A percentile compares a stretch with the other conserved stretches of the same genome.
phyloP scores from a whole-genome alignment of 2,888 invertebrate genomes.

The Caenorhabditis becei region DNA sequence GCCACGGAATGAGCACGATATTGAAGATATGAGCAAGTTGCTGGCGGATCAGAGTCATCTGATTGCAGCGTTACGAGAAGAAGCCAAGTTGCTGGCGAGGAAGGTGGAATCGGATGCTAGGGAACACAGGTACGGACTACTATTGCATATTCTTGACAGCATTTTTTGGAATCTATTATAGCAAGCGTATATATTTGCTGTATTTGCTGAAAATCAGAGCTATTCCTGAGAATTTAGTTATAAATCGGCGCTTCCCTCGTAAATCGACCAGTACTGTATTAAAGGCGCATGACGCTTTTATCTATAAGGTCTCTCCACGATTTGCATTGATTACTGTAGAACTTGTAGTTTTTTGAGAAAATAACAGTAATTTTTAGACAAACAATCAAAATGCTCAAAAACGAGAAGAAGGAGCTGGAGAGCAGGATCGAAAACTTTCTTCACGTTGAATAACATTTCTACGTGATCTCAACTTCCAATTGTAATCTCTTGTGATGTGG shows the following conservation, averaged over 20 bases:
- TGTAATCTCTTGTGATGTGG: not conserved
- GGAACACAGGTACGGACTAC: slow-evolving; percentile 66
- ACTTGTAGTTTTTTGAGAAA: slow-evolving; percentile 3
- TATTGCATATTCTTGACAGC: too few species aligned
- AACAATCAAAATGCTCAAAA: slow-evolving; percentile 48
- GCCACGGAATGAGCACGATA: slow-evolving; percentile 30
- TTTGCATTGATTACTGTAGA: too few species aligned
- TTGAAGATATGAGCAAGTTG: slow-evolving; percentile 64
- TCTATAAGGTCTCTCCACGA: too few species aligned
- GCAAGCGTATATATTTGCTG: too few species aligned
- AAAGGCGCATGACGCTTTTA: too few species aligned
- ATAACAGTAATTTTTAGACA: slow-evolving; percentile 36
- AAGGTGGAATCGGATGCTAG: slow-evolving; percentile 60
- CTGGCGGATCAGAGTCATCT: slow-evolving; percentile 69
- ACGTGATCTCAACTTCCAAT: not conserved
- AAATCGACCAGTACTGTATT: too few species aligned
- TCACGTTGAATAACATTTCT: slow-evolving; percentile 15
- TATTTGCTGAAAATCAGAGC: too few species aligned
- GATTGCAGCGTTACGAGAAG: slow-evolving; percentile 66
- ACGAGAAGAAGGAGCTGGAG: slow-evolving; percentile 53
- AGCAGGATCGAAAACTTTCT: slow-evolving; percentile 54
- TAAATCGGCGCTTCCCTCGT: too few species aligned
- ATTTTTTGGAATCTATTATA: too few species aligned
- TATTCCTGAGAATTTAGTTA: too few species aligned
- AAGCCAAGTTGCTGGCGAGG: slow-evolving; percentile 64